Percentiles rank a stretch among this genome's conserved stretches.
phyloP scores from a whole-genome alignment of 2,797 vertebrate species.

The Denticeps clupeoides region DNA sequence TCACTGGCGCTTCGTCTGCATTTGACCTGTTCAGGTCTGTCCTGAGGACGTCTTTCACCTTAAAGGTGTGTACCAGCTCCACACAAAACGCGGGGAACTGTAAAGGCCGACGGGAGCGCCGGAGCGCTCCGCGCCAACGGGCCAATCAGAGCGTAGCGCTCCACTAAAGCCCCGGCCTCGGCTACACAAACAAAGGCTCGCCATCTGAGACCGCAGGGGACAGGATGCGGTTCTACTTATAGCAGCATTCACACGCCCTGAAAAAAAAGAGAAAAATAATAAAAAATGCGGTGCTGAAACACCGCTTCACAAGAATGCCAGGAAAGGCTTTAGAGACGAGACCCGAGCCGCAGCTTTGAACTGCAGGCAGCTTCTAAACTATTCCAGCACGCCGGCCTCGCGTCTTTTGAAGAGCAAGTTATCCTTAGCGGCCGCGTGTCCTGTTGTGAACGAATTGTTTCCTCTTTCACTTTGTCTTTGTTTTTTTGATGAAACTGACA shows the following conservation, averaged over 20 bases:
- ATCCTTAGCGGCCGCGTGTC: slow-evolving; percentile 76
- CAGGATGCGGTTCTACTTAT: slow-evolving; percentile 98
- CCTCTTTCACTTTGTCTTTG: slow-evolving; percentile 80
- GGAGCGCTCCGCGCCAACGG: slow-evolving; percentile 51
- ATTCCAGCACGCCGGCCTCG: slow-evolving; percentile 11
- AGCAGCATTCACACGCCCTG: slow-evolving; percentile 72
- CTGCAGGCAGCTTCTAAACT: slow-evolving; percentile 45
- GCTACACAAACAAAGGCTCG: slow-evolving; percentile 82
- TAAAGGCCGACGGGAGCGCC: no score
- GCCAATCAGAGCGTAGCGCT: slow-evolving; percentile 58
- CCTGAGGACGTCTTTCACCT: no score
- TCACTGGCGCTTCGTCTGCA: no score
- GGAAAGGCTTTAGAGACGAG: slow-evolving; percentile 62
- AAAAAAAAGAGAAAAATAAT: no score
- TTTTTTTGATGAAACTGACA: slow-evolving; percentile 79
- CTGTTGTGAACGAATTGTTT: slow-evolving; percentile 93
- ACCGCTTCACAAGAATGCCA: slow-evolving; percentile 84
- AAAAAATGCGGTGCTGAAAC: no score
- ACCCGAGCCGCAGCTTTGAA: slow-evolving; percentile 67
- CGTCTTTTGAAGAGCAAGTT: slow-evolving; percentile 89
- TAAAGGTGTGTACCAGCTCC: no score
- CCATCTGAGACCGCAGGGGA: slow-evolving; percentile 90
- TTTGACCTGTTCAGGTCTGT: no score
- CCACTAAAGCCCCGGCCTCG: slow-evolving; percentile 62
- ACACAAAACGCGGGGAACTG: no score